Conservation (phyloP, 2,888 invertebrate species). For the Tromatobia lineatoria region DNA sequence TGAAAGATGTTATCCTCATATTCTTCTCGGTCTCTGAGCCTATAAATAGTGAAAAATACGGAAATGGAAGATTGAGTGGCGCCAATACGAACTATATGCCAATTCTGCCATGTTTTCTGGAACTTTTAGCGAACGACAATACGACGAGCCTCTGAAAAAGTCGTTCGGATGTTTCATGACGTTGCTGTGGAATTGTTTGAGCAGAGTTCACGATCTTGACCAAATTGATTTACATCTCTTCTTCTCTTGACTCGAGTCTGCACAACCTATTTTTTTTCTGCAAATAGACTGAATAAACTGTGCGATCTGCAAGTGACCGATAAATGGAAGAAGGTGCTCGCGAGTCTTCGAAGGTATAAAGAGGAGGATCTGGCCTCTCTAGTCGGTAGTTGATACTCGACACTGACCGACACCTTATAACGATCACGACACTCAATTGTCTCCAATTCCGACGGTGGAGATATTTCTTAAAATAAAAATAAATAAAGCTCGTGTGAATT, state of each 20-base stretch:
- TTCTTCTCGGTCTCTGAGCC: not conserved
- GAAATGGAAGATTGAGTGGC: not conserved
- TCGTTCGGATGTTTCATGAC: not conserved
- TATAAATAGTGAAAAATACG: slow-evolving; percentile 39
- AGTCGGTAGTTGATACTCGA: slow-evolving; percentile 62
- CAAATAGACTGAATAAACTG: slow-evolving; percentile 79
- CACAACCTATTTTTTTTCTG: slow-evolving; percentile 70
- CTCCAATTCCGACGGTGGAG: not conserved
- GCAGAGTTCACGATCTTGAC: slow-evolving; percentile 41
- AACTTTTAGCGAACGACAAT: slow-evolving; percentile 3
- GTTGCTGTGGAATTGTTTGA: not conserved
- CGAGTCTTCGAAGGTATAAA: slow-evolving; percentile 70
- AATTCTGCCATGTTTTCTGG: not conserved
- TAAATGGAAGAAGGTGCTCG: slow-evolving; percentile 77
- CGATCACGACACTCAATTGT: slow-evolving; percentile 17
- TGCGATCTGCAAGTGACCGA: slow-evolving; percentile 76
- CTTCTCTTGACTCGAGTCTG: not conserved
- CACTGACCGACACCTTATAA: slow-evolving; percentile 9
- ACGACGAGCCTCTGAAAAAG: not conserved
- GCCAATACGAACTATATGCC: not conserved
- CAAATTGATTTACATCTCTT: slow-evolving; percentile 46
- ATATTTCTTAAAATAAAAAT: not conserved
- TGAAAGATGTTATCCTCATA: not conserved
- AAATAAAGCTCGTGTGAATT: not conserved
- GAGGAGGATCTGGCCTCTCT: slow-evolving; percentile 57